phyloP scores from a whole-genome alignment of 53 echinoderm and acorn worm genomes.

The Glandiceps talaboti region DNA sequence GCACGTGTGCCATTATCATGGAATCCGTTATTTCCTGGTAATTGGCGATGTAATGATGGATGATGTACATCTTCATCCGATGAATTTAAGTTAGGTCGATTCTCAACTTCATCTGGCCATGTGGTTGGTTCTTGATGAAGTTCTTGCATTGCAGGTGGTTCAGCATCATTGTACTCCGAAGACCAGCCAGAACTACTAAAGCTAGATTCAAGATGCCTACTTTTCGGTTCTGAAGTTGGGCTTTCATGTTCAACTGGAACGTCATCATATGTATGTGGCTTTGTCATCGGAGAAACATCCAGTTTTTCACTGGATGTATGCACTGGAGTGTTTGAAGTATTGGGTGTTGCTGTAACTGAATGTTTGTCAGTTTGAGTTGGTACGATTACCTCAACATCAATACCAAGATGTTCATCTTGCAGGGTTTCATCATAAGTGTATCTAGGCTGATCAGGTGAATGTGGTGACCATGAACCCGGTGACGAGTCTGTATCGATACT shows the following conservation, averaged over 20 bases:
- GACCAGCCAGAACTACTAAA: neutral
- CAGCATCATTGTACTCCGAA: neutral
- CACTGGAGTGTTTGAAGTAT: neutral
- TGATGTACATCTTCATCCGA: neutral
- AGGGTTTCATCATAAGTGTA: neutral
- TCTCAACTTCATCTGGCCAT: neutral
- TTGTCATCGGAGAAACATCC: neutral
- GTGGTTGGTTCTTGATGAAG: neutral
- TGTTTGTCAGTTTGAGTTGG: neutral
- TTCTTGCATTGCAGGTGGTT: neutral
- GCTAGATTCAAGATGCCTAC: neutral
- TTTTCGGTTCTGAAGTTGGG: neutral
- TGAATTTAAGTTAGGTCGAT: neutral
- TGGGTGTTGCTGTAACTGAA: neutral
- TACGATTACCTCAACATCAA: neutral
- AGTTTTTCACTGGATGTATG: neutral
- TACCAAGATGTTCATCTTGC: no score
- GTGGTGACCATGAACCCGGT: neutral
- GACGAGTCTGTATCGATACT: neutral
- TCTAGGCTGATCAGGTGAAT: neutral
- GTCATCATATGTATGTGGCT: neutral
- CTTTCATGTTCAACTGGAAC: neutral
- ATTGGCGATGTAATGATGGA: neutral
- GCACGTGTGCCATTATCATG: no score
- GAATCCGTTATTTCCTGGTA: no score